Percentiles rank a stretch among this genome's conserved stretches.
These are phyloP conservation scores for Omphaloscelis lunosa DNA, from an alignment of 2,888 invertebrate genomes.

Conservation along the genomic window DNA sequence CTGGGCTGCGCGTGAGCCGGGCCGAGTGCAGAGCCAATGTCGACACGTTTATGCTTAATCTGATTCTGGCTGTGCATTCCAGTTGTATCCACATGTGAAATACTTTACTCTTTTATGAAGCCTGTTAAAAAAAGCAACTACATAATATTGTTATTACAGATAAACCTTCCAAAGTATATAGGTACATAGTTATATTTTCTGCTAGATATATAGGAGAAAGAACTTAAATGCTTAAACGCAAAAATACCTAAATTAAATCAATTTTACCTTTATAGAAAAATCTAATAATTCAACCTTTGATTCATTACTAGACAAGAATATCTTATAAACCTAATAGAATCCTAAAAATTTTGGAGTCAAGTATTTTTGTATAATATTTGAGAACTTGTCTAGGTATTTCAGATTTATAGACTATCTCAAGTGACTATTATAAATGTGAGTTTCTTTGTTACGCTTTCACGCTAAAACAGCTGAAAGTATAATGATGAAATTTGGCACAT, in stretches of 20 bases:
- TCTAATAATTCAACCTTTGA: background rate
- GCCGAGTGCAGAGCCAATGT: too few relatives aligned
- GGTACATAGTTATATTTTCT: background rate
- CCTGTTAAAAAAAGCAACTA: background rate
- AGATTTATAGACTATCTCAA: too few relatives aligned
- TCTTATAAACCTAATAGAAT: conserved; percentile 2
- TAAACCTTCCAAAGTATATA: background rate
- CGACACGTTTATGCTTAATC: background rate
- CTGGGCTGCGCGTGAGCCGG: too few relatives aligned
- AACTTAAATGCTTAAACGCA: background rate
- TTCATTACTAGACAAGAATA: background rate
- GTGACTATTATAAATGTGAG: too few relatives aligned
- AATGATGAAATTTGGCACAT: too few relatives aligned
- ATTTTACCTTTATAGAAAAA: conserved; percentile 15
- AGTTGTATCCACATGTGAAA: background rate
- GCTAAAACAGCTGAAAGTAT: too few relatives aligned
- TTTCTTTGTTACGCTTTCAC: too few relatives aligned
- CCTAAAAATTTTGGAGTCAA: too few relatives aligned
- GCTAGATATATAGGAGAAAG: background rate
- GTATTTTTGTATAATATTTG: background rate
- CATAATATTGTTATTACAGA: background rate
- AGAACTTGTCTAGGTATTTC: too few relatives aligned
- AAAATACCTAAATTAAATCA: background rate
- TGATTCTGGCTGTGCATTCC: too few relatives aligned
- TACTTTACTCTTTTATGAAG: background rate